Percentiles rank a stretch among this genome's conserved stretches.
These are phyloP conservation scores for Galbula dea DNA, from an alignment of 2,113 vertebrate species.

Conservation along the genomic window DNA sequence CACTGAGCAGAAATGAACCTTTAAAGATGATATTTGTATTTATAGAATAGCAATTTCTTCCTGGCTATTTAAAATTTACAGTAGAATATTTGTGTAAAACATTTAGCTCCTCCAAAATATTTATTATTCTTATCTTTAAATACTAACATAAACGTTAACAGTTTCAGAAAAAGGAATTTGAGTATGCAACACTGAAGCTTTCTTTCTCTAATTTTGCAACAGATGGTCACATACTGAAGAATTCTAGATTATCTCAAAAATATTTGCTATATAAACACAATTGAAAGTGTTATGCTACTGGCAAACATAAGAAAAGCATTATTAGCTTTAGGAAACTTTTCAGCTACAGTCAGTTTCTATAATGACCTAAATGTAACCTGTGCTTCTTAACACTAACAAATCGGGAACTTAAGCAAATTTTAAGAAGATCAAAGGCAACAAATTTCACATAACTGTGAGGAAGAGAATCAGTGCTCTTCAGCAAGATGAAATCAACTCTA, in stretches of 20 bases:
- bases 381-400: neutral
- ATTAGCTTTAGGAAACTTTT: neutral
- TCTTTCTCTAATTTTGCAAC: neutral
- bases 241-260: neutral
- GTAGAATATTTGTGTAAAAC: neutral
- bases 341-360: accelerated
- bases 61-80: neutral
- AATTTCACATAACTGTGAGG: neutral
- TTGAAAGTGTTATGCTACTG: neutral
- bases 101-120: neutral
- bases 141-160: neutral
- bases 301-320: neutral
- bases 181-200: neutral
- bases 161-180: neutral
- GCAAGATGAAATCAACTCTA: neutral
- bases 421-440: neutral
- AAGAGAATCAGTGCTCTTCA: neutral
- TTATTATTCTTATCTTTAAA: neutral
- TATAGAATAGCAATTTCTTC: neutral
- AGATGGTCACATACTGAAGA: neutral
- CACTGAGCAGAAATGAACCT: neutral
- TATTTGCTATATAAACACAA: neutral
- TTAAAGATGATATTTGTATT: neutral
- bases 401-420: neutral
- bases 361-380: neutral